Evolutionary conservation across 2,113 vertebrate species (phyloP).

Genomic region (Microcebus jonahi): DNA sequence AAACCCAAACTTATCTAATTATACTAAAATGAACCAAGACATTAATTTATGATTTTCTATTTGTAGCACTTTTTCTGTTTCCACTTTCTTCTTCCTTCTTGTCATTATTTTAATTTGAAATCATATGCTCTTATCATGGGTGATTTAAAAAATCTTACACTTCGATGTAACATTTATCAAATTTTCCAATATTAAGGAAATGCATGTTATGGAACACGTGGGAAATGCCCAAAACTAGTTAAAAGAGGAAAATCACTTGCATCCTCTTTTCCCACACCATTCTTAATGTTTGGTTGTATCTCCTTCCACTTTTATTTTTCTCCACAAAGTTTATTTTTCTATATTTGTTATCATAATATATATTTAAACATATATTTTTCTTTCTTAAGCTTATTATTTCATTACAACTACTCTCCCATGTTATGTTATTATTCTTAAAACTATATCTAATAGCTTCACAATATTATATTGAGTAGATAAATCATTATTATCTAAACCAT

Average conservation of each 20-base stretch:
- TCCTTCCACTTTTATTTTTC: background rate
- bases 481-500: background rate
- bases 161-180: background rate
- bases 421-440: conserved; percentile 36
- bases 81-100: background rate
- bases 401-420: background rate
- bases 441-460: background rate
- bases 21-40: background rate
- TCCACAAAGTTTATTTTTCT: conserved; percentile 19
- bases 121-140: background rate
- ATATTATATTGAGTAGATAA: background rate
- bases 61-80: conserved; percentile 20
- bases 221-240: conserved; percentile 27
- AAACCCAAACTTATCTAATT: conserved; percentile 9
- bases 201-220: background rate
- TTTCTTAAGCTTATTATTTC: conserved; percentile 33
- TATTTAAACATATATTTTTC: background rate
- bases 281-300: background rate
- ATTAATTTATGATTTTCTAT: background rate
- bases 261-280: background rate
- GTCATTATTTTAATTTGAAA: conserved; percentile 27
- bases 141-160: background rate
- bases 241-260: background rate
- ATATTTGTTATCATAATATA: background rate
- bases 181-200: conserved; percentile 43